Percentiles rank a stretch among this genome's conserved stretches.
These are phyloP conservation scores for Lacerta viridis DNA, from an alignment of 2,797 vertebrate genomes.

Conservation along the genomic window DNA sequence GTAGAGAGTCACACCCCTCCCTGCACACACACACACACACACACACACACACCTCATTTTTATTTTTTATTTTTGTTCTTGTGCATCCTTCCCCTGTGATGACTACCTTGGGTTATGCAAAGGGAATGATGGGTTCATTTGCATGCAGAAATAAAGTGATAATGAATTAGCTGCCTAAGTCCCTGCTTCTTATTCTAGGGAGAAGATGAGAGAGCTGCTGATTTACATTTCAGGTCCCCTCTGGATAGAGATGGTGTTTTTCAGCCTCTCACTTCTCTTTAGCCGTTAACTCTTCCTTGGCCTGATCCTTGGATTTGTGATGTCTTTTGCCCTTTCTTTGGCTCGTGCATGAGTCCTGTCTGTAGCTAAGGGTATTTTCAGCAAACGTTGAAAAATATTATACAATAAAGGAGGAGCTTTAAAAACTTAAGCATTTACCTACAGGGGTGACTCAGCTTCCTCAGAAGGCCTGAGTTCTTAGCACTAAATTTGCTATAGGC, in stretches of 20 bases:
- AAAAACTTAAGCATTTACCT: neutral
- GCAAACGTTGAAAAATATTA: too few relatives aligned
- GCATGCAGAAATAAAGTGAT: conserved; percentile 36
- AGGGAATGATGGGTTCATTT: conserved; percentile 51
- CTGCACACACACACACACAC: neutral
- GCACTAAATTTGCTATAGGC: neutral
- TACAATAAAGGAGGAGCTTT: too few relatives aligned
- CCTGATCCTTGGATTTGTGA: neutral
- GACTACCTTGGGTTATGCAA: conserved; percentile 18
- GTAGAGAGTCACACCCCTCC: neutral
- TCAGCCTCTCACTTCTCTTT: conserved; percentile 23
- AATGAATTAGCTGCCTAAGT: conserved; percentile 59
- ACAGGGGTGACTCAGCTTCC: neutral
- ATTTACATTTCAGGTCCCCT: conserved; percentile 58
- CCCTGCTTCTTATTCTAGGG: conserved; percentile 29
- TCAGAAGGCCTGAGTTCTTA: neutral
- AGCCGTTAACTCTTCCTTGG: conserved; percentile 17
- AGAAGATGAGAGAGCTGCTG: conserved; percentile 38
- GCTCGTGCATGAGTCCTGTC: too few relatives aligned
- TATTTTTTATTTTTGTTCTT: neutral
- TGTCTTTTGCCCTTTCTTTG: too few relatives aligned
- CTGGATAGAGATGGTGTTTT: conserved; percentile 41
- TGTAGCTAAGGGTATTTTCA: too few relatives aligned
- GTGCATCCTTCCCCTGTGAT: conserved; percentile 30
- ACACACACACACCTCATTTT: neutral